Conservation (phyloP, 2,113 vertebrate genomes). For the Monarcha castaneiventris region DNA sequence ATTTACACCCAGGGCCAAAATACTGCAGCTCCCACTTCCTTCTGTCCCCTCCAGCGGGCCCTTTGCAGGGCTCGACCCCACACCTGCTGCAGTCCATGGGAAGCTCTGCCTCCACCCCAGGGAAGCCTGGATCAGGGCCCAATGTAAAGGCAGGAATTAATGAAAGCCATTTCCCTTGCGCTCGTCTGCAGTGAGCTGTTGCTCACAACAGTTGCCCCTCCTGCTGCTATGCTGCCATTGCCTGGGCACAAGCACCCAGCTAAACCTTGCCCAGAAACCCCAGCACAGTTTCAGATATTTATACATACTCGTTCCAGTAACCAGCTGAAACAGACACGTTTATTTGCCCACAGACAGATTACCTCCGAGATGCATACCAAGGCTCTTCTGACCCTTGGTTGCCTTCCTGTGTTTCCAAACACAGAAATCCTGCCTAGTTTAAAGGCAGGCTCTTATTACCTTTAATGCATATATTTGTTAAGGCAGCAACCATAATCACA, state of each 20-base stretch:
- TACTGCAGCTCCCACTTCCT: neutral
- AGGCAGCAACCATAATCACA: neutral
- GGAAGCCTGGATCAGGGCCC: neutral
- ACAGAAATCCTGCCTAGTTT: neutral
- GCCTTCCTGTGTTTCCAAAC: neutral
- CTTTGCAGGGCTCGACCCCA: neutral
- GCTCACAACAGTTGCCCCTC: neutral
- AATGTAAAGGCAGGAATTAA: neutral
- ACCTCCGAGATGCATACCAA: neutral
- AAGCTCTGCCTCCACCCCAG: neutral
- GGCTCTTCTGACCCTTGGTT: neutral
- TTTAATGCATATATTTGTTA: neutral
- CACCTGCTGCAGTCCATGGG: fast-evolving
- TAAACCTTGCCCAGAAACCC: neutral
- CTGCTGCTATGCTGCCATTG: neutral
- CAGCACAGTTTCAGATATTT: neutral
- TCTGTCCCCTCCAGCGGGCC: fast-evolving
- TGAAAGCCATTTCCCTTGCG: neutral
- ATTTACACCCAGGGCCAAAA: neutral
- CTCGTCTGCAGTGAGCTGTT: neutral
- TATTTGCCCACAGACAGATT: neutral
- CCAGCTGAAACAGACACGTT: neutral
- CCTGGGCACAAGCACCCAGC: neutral
- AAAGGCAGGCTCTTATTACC: neutral
- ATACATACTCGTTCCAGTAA: neutral